Conservation (phyloP, 2,888 invertebrate genomes). For the Hermaeophaga mercurialis region DNA sequence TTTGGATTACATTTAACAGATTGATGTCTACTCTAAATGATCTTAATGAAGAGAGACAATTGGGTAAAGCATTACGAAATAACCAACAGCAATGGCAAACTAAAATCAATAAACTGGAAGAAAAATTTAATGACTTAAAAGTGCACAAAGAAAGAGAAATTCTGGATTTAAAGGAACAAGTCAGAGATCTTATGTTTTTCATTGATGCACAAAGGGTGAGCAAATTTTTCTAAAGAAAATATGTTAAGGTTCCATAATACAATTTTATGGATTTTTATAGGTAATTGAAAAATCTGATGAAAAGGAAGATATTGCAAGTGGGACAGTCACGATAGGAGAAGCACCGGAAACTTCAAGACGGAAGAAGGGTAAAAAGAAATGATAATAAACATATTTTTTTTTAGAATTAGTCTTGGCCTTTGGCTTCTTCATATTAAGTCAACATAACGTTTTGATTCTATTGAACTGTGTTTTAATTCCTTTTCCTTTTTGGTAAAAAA, state of each 20-base stretch:
- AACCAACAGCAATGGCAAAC: slow-evolving; percentile 78
- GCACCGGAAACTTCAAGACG: slow-evolving; percentile 46
- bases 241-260: no score
- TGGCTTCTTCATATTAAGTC: no score
- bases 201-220: slow-evolving; percentile 77
- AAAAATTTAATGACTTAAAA: slow-evolving; percentile 56
- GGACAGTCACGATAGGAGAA: slow-evolving; percentile 65
- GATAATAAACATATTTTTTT: slow-evolving; percentile 19
- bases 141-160: slow-evolving; percentile 68
- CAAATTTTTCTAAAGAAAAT: slow-evolving; percentile 14
- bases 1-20: slow-evolving; percentile 51
- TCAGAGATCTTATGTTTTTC: slow-evolving; percentile 96
- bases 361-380: slow-evolving; percentile 43
- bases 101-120: slow-evolving; percentile 64
- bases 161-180: slow-evolving; percentile 86
- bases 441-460: no score
- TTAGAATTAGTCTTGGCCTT: no score
- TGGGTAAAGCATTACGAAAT: slow-evolving; percentile 76
- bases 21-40: slow-evolving; percentile 71
- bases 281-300: slow-evolving; percentile 62
- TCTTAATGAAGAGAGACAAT: slow-evolving; percentile 81
- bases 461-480: no score
- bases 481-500: no score
- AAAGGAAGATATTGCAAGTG: slow-evolving; percentile 65
- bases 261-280: slow-evolving; percentile 29